phyloP scores from a whole-genome alignment of 2,888 invertebrate species.

The Vannuccia rotundouncinata region DNA sequence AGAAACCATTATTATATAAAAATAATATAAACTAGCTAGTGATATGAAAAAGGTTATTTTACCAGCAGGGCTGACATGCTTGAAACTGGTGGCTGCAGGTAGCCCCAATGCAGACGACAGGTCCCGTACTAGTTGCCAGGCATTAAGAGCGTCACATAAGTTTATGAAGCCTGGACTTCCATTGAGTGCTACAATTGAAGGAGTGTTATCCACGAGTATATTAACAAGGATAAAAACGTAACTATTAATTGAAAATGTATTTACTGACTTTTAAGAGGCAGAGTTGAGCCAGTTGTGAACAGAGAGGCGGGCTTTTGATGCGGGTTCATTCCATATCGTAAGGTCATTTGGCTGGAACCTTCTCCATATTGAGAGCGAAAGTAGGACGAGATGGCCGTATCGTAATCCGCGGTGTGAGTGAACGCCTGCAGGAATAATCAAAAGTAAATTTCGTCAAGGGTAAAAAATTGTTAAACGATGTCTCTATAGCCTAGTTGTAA shows the following conservation, averaged over 20 bases:
- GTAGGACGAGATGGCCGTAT: conserved; percentile 85
- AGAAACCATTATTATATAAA: background rate
- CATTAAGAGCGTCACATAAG: conserved; percentile 72
- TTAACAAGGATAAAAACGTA: too few species aligned
- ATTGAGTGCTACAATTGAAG: conserved; percentile 66
- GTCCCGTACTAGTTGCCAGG: conserved; percentile 89
- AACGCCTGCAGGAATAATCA: conserved; percentile 78
- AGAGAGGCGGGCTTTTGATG: conserved; percentile 93
- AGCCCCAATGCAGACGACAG: conserved; percentile 70
- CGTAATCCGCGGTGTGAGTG: conserved; percentile 88
- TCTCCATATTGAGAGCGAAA: conserved; percentile 67
- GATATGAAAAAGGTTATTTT: too few species aligned
- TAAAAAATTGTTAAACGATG: too few species aligned
- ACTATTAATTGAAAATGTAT: too few species aligned
- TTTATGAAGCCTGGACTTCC: conserved; percentile 95
- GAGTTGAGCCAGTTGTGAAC: conserved; percentile 51
- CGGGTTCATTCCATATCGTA: conserved; percentile 93
- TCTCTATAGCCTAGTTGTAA: too few species aligned
- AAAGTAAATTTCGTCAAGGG: too few species aligned
- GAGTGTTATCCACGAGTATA: too few species aligned
- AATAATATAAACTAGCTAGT: background rate
- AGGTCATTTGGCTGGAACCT: conserved; percentile 57
- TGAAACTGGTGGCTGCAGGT: conserved; percentile 86
- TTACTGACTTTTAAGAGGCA: too few species aligned
- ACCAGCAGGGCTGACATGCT: conserved; percentile 96